phyloP scores from a whole-genome alignment of 1,140 invertebrate genomes.

The Drosophila kurseongensis region DNA sequence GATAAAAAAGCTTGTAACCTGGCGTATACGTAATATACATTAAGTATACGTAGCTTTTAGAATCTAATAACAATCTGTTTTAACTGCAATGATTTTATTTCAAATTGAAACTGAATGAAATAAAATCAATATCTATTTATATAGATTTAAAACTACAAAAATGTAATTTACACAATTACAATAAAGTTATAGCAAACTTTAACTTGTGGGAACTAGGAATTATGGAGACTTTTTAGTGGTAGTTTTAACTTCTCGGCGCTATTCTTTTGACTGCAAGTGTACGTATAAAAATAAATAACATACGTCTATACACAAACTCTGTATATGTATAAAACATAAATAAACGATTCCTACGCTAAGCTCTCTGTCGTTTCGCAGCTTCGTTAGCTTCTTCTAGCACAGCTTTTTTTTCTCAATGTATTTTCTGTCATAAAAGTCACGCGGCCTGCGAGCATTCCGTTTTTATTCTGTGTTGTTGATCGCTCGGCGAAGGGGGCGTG shows the following conservation, averaged over 20 bases:
- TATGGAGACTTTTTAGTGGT: no score
- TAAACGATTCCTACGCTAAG: slow-evolving; percentile 51
- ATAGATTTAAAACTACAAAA: no score
- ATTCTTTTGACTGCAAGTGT: slow-evolving; percentile 12
- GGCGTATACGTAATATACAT: slow-evolving; percentile 1
- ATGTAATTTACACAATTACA: no score
- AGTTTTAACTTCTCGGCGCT: neutral
- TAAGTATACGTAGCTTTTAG: neutral
- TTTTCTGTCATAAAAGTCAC: slow-evolving; percentile 69
- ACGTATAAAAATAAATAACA: slow-evolving; percentile 29
- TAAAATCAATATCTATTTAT: no score
- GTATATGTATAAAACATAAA: slow-evolving; percentile 59
- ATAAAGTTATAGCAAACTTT: no score
- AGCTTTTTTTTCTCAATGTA: slow-evolving; percentile 38
- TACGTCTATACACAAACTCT: slow-evolving; percentile 11
- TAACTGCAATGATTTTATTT: no score
- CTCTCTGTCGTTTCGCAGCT: slow-evolving; percentile 18
- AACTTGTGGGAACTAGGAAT: no score
- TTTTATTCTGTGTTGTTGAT: slow-evolving; percentile 17
- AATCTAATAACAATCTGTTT: no score
- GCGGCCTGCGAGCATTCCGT: slow-evolving; percentile 42
- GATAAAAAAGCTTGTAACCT: neutral
- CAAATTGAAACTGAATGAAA: no score
- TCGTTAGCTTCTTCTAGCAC: slow-evolving; percentile 7
- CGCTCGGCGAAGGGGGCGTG: slow-evolving; percentile 10